These are phyloP conservation scores for Tetropium fuscum DNA, from an alignment of 2,888 invertebrate genomes.

Conservation along the genomic window DNA sequence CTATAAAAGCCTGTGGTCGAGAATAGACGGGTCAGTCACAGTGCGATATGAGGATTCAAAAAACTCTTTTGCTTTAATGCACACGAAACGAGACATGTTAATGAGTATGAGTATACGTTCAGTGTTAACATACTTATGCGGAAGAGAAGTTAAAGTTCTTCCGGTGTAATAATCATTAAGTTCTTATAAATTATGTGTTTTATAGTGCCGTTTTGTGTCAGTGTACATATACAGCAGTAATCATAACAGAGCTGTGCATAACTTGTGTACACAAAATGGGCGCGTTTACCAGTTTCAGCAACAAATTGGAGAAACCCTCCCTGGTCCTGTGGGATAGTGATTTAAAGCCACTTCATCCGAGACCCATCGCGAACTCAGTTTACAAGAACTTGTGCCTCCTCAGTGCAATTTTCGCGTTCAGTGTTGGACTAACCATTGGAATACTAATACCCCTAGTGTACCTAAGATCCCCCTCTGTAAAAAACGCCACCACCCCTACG, in stretches of 20 bases:
- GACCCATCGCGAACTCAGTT: constrained; percentile 20
- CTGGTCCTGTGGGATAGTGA: constrained; percentile 33
- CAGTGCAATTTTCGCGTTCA: constrained; percentile 77
- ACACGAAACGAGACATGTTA: not conserved
- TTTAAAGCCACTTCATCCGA: constrained; percentile 31
- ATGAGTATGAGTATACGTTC: not conserved
- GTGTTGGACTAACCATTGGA: constrained; percentile 77
- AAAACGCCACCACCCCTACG: constrained; percentile 24
- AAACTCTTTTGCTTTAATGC: constrained; percentile 4
- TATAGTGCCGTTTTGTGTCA: constrained; percentile 13
- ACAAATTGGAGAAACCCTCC: constrained; percentile 20
- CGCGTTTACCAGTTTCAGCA: constrained; percentile 20
- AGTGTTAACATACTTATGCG: constrained; percentile 7
- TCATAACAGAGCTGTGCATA: constrained; percentile 12
- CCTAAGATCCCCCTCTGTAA: constrained; percentile 50
- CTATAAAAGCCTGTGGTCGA: constrained; percentile 33
- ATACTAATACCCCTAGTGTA: constrained; percentile 71
- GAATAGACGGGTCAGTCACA: constrained; percentile 13
- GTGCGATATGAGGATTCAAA: constrained; percentile 27
- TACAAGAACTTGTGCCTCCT: constrained; percentile 71
- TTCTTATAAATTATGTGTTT: constrained; percentile 28
- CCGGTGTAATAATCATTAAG: constrained; percentile 8
- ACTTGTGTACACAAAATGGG: constrained; percentile 30
- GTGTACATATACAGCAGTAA: constrained; percentile 7
- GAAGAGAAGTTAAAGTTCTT: not conserved